A percentile compares a stretch with the other conserved stretches of the same genome.
Conservation (phyloP, 2,888 invertebrate species). For the Cistogaster globosa region DNA sequence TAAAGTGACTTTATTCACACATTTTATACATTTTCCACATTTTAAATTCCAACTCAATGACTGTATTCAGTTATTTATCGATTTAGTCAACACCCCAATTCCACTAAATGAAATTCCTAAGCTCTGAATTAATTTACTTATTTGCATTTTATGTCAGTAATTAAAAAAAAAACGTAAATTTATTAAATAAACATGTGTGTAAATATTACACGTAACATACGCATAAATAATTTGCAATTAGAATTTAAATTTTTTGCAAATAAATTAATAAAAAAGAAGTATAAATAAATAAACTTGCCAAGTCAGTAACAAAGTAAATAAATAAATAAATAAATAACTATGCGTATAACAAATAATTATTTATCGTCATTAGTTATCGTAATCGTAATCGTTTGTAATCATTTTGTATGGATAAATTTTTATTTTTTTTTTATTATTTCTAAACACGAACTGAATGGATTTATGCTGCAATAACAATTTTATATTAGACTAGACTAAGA, state of each 20-base stretch:
- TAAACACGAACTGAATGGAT: slow-evolving; percentile 38
- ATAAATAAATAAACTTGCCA: slow-evolving; percentile 23
- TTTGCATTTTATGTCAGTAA: slow-evolving; percentile 40
- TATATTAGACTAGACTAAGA: slow-evolving; percentile 32
- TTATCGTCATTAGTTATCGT: slow-evolving; percentile 34
- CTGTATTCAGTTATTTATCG: neutral
- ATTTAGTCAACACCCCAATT: slow-evolving; percentile 41
- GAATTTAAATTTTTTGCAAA: slow-evolving; percentile 52
- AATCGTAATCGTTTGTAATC: slow-evolving; percentile 44
- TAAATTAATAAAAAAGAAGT: neutral
- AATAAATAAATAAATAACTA: slow-evolving; percentile 47
- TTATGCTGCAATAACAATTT: slow-evolving; percentile 40
- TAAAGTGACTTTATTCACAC: too few relatives aligned
- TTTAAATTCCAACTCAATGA: slow-evolving; percentile 12
- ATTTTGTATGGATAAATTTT: slow-evolving; percentile 41
- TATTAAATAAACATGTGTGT: slow-evolving; percentile 44
- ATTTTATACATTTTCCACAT: neutral
- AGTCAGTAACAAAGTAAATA: neutral
- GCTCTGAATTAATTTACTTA: slow-evolving; percentile 44
- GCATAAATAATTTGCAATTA: slow-evolving; percentile 61
- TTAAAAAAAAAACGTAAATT: slow-evolving; percentile 17
- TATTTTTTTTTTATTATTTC: slow-evolving; percentile 34
- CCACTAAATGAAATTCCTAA: slow-evolving; percentile 40
- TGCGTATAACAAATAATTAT: slow-evolving; percentile 44
- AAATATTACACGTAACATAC: slow-evolving; percentile 47